phyloP scores from a whole-genome alignment of 37 sponge, comb jelly and placozoan species.

The Hexactinellida sp. region DNA sequence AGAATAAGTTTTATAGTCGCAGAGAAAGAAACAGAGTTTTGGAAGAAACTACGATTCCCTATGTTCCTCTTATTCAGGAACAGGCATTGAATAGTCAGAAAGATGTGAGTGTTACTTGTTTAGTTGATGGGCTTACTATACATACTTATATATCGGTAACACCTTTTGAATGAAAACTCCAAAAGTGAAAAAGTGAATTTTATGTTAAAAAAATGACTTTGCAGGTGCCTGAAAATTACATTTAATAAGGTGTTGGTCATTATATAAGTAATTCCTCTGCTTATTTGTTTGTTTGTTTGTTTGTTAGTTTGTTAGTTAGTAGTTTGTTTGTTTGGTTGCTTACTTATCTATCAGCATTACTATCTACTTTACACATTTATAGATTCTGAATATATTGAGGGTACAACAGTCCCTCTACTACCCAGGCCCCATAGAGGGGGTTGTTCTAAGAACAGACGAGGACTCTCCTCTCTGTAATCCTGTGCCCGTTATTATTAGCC shows the following conservation, averaged over 20 bases:
- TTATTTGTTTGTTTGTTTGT: too few species aligned
- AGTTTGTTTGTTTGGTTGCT: too few species aligned
- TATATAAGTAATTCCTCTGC: too few species aligned
- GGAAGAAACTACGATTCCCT: constrained; percentile 35
- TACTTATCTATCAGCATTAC: background rate
- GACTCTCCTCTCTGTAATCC: constrained; percentile 17
- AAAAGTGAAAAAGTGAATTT: background rate
- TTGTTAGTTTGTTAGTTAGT: too few species aligned
- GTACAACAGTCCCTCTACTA: constrained; percentile 30
- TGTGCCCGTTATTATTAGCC: background rate
- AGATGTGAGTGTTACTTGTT: constrained; percentile 31
- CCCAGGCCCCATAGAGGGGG: constrained; percentile 73
- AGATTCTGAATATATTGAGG: background rate
- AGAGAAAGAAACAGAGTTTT: constrained; percentile 50
- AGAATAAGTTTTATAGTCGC: constrained; percentile 46
- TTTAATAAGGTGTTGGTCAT: too few species aligned
- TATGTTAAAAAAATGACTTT: background rate
- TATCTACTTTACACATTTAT: background rate
- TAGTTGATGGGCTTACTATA: background rate
- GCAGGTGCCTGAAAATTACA: too few species aligned
- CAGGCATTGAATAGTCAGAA: constrained; percentile 34
- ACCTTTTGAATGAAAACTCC: background rate
- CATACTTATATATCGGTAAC: background rate
- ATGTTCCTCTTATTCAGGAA: constrained; percentile 43
- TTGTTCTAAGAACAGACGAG: constrained; percentile 66